Conservation (phyloP, 2,888 invertebrate species). For the Scaptomyza flava region DNA sequence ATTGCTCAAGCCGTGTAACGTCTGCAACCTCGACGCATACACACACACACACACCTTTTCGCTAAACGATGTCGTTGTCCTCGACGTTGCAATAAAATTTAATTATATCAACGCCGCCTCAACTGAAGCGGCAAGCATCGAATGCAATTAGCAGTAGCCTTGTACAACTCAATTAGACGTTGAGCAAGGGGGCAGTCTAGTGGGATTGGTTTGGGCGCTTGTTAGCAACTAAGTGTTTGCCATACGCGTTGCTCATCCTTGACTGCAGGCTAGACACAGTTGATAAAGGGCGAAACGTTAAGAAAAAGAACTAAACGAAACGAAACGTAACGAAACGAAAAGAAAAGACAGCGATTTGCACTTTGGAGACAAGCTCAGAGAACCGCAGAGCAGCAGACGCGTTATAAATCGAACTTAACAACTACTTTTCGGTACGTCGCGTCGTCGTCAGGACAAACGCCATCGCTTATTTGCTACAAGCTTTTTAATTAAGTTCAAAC, state of each 20-base stretch:
- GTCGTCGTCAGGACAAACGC: not conserved
- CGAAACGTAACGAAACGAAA: not conserved
- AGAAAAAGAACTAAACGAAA: not conserved
- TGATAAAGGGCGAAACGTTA: not conserved
- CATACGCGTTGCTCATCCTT: conserved; percentile 49
- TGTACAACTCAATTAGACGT: conserved; percentile 83
- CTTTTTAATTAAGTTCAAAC: conserved; percentile 81
- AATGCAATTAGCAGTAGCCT: conserved; percentile 83
- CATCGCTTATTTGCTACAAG: conserved; percentile 68
- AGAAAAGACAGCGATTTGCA: conserved; percentile 68
- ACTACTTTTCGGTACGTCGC: conserved; percentile 51
- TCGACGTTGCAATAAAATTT: conserved; percentile 73
- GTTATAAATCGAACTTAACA: conserved; percentile 78
- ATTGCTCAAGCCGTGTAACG: conserved; percentile 31
- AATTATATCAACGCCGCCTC: conserved; percentile 76
- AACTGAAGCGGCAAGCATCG: conserved; percentile 80
- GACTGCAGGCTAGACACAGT: conserved; percentile 18
- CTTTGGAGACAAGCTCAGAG: conserved; percentile 64
- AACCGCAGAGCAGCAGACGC: conserved; percentile 71
- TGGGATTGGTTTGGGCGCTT: not conserved
- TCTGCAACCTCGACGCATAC: not conserved
- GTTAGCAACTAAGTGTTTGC: conserved; percentile 55
- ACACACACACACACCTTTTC: conserved; percentile 31
- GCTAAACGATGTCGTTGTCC: conserved; percentile 46
- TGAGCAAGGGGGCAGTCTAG: conserved; percentile 4